Conservation (phyloP, 2,113 vertebrate species). For the Channa maculata region DNA sequence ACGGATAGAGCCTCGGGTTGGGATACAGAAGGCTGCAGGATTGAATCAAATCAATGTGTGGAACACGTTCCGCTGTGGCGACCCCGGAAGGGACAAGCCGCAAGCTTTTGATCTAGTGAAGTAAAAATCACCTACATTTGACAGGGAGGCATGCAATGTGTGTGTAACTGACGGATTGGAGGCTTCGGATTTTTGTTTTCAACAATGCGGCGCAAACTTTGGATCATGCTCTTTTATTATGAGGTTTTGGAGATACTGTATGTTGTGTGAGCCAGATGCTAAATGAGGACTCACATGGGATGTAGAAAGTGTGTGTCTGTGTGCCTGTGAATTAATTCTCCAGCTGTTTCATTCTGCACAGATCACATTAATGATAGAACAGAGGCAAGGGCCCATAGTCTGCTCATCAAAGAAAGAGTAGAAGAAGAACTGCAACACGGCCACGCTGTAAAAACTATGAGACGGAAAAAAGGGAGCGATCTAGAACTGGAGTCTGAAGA, state of each 20-base stretch:
- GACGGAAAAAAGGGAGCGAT: constrained; percentile 5
- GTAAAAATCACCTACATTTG: not conserved
- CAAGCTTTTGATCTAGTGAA: no score
- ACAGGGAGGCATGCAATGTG: not conserved
- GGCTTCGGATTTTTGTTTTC: not conserved
- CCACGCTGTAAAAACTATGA: constrained; percentile 15
- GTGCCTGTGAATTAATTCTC: constrained; percentile 34
- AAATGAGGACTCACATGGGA: constrained; percentile 35
- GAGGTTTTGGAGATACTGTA: constrained; percentile 22
- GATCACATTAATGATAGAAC: constrained; percentile 59
- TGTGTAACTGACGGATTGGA: not conserved
- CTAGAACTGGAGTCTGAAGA: not conserved
- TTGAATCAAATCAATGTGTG: no score
- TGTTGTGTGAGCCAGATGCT: constrained; percentile 46
- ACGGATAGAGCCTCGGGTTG: no score
- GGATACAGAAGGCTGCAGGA: no score
- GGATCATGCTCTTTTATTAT: constrained; percentile 11
- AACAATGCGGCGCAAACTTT: constrained; percentile 8
- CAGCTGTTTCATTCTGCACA: constrained; percentile 53
- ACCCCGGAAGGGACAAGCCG: no score
- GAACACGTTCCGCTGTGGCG: no score
- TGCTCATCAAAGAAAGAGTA: constrained; percentile 41
- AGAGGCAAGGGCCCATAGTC: constrained; percentile 32
- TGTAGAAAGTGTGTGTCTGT: constrained; percentile 24
- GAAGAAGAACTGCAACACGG: constrained; percentile 20